phyloP scores from a whole-genome alignment of 92 coral and sea anemone species.

The Palythoa caribaeorum region DNA sequence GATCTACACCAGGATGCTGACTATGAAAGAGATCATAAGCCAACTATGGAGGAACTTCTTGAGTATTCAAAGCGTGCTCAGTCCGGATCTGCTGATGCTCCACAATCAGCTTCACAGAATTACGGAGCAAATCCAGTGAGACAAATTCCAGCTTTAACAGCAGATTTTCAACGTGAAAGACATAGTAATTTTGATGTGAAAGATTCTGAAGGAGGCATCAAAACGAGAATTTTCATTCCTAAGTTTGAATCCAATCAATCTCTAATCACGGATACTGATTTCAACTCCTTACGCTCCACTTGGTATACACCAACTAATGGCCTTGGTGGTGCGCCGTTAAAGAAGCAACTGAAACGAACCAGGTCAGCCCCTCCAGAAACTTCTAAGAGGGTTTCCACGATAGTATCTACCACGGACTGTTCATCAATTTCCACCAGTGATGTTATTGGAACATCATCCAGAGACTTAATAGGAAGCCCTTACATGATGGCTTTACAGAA shows the following conservation, averaged over 20 bases:
- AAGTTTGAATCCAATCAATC: slow-evolving; percentile 61
- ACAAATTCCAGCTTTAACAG: neutral
- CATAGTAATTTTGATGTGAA: neutral
- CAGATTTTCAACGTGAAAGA: neutral
- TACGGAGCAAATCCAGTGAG: neutral
- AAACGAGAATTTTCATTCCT: slow-evolving; percentile 74
- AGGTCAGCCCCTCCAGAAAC: slow-evolving; percentile 49
- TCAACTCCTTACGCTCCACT: neutral
- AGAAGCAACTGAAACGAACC: slow-evolving; percentile 39
- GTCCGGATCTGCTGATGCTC: neutral
- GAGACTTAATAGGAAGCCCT: slow-evolving; percentile 37
- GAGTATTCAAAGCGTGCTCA: slow-evolving; percentile 14
- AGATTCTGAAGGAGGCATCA: slow-evolving; percentile 52
- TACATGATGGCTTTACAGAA: slow-evolving; percentile 45
- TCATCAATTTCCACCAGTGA: neutral
- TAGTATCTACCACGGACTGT: slow-evolving; percentile 27
- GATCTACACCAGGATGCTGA: slow-evolving; percentile 14
- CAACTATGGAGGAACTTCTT: slow-evolving; percentile 33
- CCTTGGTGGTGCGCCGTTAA: slow-evolving; percentile 17
- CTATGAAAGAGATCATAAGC: slow-evolving; percentile 32
- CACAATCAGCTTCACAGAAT: neutral
- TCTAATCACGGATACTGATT: neutral
- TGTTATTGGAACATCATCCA: slow-evolving; percentile 9
- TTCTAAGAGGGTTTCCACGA: slow-evolving; percentile 31
- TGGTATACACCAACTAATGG: slow-evolving; percentile 24